Base-by-base conservation (phyloP, 2,888 invertebrate species). In the Theodoxus fluviatilis region DNA sequence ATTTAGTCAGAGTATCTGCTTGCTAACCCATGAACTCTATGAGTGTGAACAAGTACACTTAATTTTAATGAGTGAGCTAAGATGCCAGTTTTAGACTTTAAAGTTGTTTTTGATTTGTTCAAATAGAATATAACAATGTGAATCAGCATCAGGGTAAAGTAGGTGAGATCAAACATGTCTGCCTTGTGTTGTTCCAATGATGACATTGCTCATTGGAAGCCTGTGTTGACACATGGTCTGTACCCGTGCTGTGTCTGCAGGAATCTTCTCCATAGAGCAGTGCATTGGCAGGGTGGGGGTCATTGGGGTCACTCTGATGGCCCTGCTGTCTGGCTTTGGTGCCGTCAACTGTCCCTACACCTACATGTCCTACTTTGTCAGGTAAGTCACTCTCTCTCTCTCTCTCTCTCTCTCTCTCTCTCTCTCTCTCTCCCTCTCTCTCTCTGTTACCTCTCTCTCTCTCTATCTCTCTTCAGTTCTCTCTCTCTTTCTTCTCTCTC, bases 291-390 rank as follows among this genome's bases (percentile, higher is more conserved):
- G 99, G 74, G 95, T 99, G 72, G 98, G 99, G 37, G 97, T 99
- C 0, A 96, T 99, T 75, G 99, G 99, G 0, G 99, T 99, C 0
- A 99, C 99, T 0, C 94, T 98, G 0, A 99, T 99, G 98, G 99
- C 98, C 0, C 90, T 99, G 52, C 89, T 99, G 2, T 99, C 98
- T 2, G 99, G 99, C 0, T 99, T 99, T 89, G 99, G 99, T 91
- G 99, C 99, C 64, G 99, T 99, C 12, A 99, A 97, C 88, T 99
- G 97, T 87, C 99, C 99, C 0, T 99, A 99, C 85, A 95, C 96
- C 0, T 98, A 96, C 67, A 98, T 99, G 98, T 93, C 95, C 22
- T 96, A 95, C 86, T 99, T 99, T 88, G 95, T 97, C 89, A 92
- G 95, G 93, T 89, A 83, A 73, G 63, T 61, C 18, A 55, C 15